Base-by-base conservation (phyloP, 2,888 invertebrate species). In the Chrysolina oricalcia region DNA sequence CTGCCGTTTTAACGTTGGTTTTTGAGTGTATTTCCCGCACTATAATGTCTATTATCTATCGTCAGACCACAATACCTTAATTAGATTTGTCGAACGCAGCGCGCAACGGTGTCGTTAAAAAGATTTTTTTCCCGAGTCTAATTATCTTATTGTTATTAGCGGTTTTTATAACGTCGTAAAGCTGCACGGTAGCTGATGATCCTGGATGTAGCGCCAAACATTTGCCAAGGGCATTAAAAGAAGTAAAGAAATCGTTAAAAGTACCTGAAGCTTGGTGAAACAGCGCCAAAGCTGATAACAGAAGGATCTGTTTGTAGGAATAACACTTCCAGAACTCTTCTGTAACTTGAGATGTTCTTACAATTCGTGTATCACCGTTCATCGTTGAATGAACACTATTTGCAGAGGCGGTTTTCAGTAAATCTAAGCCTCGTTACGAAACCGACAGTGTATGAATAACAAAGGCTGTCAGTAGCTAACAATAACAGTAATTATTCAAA, bases 131-230 rank as follows among this genome's bases (percentile, higher is more conserved):
- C 71, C 73, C 53, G 71, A 65, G 27, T 62, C 79, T 81, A 84
- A 84, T 84, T 84, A 83, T 82, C 80, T 84, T 82, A 83, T 83
- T 82, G 83, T 83, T 83, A 83, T 82, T 81, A 81, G 81, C 68
- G 70, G 75, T 74, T 83, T 83, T 83, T 83, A 82, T 82, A 71
- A 75, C 75, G 67, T 76, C 81, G 77, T 83, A 83, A 84, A 84
- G 75, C 73, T 68, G 78, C 74, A 81, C 81, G 75, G 83, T 81
- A 81, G 82, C 82, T 78, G 80, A 77, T 78, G 80, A 75, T 80
- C 76, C 73, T 70, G 66, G 73, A 15, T 72, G 63, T 53, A 11
- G 19, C 27, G 63, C 17, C n/a, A 15, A 35, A 70, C 23, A 17
- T 27, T 53, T 43, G 56, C 53, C 65, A 72, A 72, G 72, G 66